phyloP scores from a whole-genome alignment of 2,113 vertebrate species.

The Fulmarus glacialis region DNA sequence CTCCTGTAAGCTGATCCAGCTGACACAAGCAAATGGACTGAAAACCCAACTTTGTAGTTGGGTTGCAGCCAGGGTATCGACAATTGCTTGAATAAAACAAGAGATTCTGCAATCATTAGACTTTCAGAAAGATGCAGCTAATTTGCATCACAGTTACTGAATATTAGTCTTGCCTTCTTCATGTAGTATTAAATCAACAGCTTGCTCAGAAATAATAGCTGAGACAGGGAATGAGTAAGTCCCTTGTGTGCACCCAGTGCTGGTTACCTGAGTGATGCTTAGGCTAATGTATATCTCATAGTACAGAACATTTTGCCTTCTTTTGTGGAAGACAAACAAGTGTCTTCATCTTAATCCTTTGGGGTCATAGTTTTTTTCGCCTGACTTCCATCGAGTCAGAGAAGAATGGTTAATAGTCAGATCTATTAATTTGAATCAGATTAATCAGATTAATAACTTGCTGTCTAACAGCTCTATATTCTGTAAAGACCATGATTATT shows the following conservation, averaged over 20 bases:
- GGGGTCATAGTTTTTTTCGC: neutral
- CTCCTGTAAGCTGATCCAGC: neutral
- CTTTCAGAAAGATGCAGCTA: neutral
- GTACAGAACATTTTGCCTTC: neutral
- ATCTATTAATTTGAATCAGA: neutral
- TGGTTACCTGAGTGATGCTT: neutral
- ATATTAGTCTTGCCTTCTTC: neutral
- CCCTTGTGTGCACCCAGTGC: neutral
- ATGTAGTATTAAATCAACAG: neutral
- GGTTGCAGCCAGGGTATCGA: neutral
- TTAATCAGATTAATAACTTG: neutral
- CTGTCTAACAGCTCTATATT: neutral
- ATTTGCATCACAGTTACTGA: constrained; percentile 1
- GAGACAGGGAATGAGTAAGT: neutral
- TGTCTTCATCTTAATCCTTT: neutral
- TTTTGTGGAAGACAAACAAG: neutral
- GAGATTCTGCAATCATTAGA: neutral
- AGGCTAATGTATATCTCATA: neutral
- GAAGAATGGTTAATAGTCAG: neutral
- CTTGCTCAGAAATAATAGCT: constrained; percentile 3
- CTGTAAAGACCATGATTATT: neutral
- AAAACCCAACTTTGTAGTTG: neutral
- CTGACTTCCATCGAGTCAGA: neutral
- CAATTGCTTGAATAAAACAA: neutral
- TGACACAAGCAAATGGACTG: neutral